Conservation (phyloP, 2,113 vertebrate genomes). For the Lepus europaeus region DNA sequence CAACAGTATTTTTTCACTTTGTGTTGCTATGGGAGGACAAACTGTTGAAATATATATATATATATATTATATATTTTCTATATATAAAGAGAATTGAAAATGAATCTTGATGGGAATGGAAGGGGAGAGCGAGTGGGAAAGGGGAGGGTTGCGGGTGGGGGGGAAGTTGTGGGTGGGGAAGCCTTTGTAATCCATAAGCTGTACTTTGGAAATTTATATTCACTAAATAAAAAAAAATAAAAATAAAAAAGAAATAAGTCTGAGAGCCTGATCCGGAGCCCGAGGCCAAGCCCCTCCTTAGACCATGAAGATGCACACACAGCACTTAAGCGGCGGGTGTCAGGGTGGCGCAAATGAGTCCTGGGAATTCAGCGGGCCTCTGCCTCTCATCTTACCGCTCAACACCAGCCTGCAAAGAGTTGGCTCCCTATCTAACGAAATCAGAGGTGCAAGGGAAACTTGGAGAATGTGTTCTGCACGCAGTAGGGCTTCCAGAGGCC, state of each 20-base stretch:
- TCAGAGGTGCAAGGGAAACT: background rate
- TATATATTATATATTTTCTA: too few relatives aligned
- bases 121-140: too few relatives aligned
- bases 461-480: background rate
- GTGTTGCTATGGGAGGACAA: too few relatives aligned
- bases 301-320: background rate
- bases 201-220: too few relatives aligned
- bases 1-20: too few relatives aligned
- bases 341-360: background rate
- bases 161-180: too few relatives aligned
- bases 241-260: background rate
- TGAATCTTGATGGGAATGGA: too few relatives aligned
- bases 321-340: background rate
- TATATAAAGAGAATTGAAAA: too few relatives aligned
- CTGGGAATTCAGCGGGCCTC: background rate
- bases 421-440: background rate
- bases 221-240: too few relatives aligned
- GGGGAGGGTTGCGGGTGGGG: too few relatives aligned
- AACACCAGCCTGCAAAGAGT: background rate
- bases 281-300: slow-evolving; percentile 15
- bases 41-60: too few relatives aligned
- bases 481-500: background rate
- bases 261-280: background rate
- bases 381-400: background rate
- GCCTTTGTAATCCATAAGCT: too few relatives aligned